Base-by-base conservation (phyloP, 2,888 invertebrate species). In the Xanthorhoe designata region DNA sequence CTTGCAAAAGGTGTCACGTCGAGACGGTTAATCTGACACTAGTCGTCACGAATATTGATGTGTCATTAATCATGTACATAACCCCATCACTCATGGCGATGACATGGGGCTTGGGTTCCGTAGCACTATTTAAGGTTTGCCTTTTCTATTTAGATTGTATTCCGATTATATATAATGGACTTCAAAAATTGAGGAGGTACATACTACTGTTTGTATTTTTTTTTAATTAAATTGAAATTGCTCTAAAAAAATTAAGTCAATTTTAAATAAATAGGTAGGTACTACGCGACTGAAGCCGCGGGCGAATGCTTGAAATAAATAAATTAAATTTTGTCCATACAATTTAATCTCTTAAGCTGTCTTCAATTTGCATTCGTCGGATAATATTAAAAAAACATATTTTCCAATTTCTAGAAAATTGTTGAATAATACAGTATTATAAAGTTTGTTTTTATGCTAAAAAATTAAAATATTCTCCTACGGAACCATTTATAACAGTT, bases 1-100 rank as follows among this genome's bases (percentile, higher is more conserved):
- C 32, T 70, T 62, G 59, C 54, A 54, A 64, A 65, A 59, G 65
- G n/a, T 64, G 75, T 86, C 87, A 87, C 86, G 85, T 83, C 61
- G 55, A 67, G 59, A 70, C 71, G 75, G 82, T 81, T 85, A 87
- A 89, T 89, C 88, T 86, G 82, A 76, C 80, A 79, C 73, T 66
- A 69, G 76, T 76, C 77, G 83, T 76, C 77, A 73, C 79, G 88
- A 89, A 91, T 90, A 89, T 83, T 87, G 89, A 90, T 89, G 84
- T 64, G 70, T 72, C 75, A 86, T 89, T 86, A 83, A 87, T 88
- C 87, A 73, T 70, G 66, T 69, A 70, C 66, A 64, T 67, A 68
- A 67, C 75, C 57, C 69, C 65, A 71, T 74, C 71, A 64, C 61
- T 71, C 69, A 70, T 66, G 69, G 59, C 69, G 64, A 61, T 73